phyloP scores from a whole-genome alignment of 30 jellyfish, hydroid and myxozoan species.

The Nemopilema nomurai region DNA sequence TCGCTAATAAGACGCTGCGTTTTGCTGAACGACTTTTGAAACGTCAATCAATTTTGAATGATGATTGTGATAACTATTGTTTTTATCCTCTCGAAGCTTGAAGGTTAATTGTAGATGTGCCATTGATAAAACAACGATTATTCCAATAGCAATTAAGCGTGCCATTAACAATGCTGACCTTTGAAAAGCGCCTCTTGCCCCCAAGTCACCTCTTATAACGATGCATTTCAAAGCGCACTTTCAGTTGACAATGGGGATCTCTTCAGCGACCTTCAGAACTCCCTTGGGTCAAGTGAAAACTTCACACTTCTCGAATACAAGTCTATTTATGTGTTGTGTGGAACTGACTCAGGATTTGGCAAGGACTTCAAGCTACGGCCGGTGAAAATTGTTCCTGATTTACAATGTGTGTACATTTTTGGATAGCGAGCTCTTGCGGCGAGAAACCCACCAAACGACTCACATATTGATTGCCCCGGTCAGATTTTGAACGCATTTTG shows the following conservation, averaged over 20 bases:
- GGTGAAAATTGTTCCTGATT: neutral
- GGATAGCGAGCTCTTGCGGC: neutral
- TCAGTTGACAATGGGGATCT: neutral
- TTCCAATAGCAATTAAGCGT: too few species aligned
- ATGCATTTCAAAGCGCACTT: neutral
- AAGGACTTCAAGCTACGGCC: neutral
- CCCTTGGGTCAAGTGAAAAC: neutral
- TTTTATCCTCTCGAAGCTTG: too few species aligned
- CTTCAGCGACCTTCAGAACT: neutral
- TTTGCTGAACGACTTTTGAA: too few species aligned
- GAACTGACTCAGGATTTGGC: neutral
- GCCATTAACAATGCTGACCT: neutral
- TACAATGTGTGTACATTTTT: neutral
- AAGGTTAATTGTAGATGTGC: too few species aligned
- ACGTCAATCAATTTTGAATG: too few species aligned
- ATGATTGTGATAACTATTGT: too few species aligned
- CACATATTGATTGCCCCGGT: conserved; percentile 14
- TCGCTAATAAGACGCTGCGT: too few species aligned
- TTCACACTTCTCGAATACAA: neutral
- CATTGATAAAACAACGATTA: too few species aligned
- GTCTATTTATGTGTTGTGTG: neutral
- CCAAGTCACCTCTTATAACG: neutral
- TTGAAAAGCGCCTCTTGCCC: neutral
- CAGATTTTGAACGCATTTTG: conserved; percentile 14
- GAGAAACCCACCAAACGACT: neutral